Evolutionary conservation across 2,797 vertebrate species (phyloP), one percentile per base, ranked within the genome.

Genomic region (Uromys caudimaculatus): DNA sequence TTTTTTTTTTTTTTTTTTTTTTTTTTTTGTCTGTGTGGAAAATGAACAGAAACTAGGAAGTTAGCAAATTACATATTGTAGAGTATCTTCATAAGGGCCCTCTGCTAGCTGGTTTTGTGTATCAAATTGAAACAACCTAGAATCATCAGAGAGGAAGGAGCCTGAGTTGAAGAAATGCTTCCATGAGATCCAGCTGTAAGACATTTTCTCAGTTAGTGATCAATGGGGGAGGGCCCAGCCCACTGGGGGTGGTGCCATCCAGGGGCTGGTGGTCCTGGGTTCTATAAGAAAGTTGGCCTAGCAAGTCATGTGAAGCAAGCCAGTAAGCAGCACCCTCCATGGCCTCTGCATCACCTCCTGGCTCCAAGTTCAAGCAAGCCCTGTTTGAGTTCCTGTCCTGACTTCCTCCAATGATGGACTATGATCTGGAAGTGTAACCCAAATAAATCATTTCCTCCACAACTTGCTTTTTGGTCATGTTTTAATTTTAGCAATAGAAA

Each of bases 21-120:
- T n/a, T n/a, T n/a, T n/a, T 96, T 97, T 95, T 67, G 24, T 90
- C 75, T 64, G 58, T 4, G 6, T 85, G 62, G 77, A 52, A 84
- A 93, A 21, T 76, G 27, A 87, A 90, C 10, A 93, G 24, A 50
- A 97, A 56, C 78, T 81, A 17, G n/a, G 38, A 93, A 77, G 85
- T 92, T 38, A 90, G 82, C n/a, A 79, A 83, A 92, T 77, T 82
- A 64, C 32, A 47, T 89, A 38, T 41, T 14, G 2, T 62, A 44
- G 84, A 90, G 52, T 91, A 14, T 96, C 96, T 76, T 27, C 14
- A 3, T 69, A 47, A 90, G 54, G 32, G 11, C 29, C 69, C 69
- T 38, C n/a, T 38, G 11, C 19, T 71, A 21, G n/a, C 17, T 38
- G 69, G 9, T 23, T 71, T 71, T 71, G 69, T 71, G 69, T 38